These are phyloP conservation scores for Drosophila meridiana DNA, from an alignment of 2,888 invertebrate species.

Conservation along the genomic window DNA sequence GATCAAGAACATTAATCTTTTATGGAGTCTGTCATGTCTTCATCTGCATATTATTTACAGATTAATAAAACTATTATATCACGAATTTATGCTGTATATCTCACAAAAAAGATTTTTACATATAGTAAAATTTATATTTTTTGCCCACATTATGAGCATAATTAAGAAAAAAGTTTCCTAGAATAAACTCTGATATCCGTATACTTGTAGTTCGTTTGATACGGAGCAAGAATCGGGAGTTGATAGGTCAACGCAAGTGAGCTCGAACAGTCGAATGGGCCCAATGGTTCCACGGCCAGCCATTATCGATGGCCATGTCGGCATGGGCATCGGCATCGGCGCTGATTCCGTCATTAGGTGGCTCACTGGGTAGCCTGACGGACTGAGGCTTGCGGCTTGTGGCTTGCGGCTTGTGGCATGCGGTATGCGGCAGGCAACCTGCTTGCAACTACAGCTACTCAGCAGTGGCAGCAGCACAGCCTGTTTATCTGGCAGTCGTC, in stretches of 20 bases:
- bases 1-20: too few species aligned
- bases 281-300: conserved; percentile 10
- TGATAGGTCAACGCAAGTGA: conserved; percentile 26
- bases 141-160: too few species aligned
- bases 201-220: not conserved
- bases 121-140: too few species aligned
- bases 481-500: conserved; percentile 64
- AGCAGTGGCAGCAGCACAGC: conserved; percentile 36
- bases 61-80: too few species aligned
- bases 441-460: conserved; percentile 44
- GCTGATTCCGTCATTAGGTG: conserved; percentile 83
- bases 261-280: conserved; percentile 31
- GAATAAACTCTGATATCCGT: not conserved
- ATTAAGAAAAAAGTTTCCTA: too few species aligned
- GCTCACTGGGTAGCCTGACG: conserved; percentile 53
- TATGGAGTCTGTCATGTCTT: too few species aligned
- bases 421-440: conserved; percentile 45
- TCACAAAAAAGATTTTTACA: too few species aligned
- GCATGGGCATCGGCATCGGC: conserved; percentile 64
- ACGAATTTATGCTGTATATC: too few species aligned
- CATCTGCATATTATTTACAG: too few species aligned
- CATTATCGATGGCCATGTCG: conserved; percentile 65
- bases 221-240: conserved; percentile 27
- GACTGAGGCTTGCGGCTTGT: conserved; percentile 59
- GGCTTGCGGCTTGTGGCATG: conserved; percentile 56